These are phyloP conservation scores for Gambusia affinis DNA, from an alignment of 2,113 vertebrate species.

Conservation along the genomic window DNA sequence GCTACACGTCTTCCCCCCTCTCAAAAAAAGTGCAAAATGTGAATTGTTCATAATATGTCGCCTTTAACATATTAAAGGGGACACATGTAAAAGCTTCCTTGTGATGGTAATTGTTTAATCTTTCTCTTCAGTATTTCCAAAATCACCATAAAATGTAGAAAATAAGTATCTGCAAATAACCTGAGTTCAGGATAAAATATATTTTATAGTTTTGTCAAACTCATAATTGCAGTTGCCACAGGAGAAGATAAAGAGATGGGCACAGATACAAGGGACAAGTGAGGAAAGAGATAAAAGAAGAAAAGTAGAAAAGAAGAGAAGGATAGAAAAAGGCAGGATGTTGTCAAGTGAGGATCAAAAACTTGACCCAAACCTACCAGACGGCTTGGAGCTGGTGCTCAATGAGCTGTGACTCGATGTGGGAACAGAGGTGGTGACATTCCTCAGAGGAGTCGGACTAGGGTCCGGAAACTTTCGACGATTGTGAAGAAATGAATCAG, in stretches of 20 bases:
- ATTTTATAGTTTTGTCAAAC: slow-evolving; percentile 18
- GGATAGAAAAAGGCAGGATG: slow-evolving; percentile 1
- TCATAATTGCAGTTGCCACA: slow-evolving; percentile 45
- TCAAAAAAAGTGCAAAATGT: too few relatives aligned
- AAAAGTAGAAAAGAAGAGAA: slow-evolving; percentile 29
- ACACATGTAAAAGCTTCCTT: not conserved
- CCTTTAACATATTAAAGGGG: too few relatives aligned
- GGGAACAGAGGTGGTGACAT: slow-evolving; percentile 53
- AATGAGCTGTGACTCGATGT: slow-evolving; percentile 40
- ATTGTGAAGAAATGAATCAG: slow-evolving; percentile 37
- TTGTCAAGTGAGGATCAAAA: slow-evolving; percentile 7
- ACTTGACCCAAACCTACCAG: slow-evolving; percentile 65
- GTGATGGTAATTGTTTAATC: slow-evolving; percentile 15
- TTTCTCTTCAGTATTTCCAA: slow-evolving; percentile 37
- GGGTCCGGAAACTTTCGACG: slow-evolving; percentile 42
- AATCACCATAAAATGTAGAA: slow-evolving; percentile 17
- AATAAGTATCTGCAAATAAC: slow-evolving; percentile 14
- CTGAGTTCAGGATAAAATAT: slow-evolving; percentile 20
- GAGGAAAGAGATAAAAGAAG: slow-evolving; percentile 28
- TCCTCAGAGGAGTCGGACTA: slow-evolving; percentile 42
- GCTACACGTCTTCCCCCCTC: too few relatives aligned
- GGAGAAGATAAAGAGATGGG: slow-evolving; percentile 18
- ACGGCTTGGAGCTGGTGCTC: slow-evolving; percentile 49
- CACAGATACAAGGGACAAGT: not conserved
- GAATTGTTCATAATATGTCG: too few relatives aligned